Percentiles rank a stretch among this genome's conserved stretches.
phyloP scores from a whole-genome alignment of 2,797 vertebrate species.

The Aldrovandia affinis region DNA sequence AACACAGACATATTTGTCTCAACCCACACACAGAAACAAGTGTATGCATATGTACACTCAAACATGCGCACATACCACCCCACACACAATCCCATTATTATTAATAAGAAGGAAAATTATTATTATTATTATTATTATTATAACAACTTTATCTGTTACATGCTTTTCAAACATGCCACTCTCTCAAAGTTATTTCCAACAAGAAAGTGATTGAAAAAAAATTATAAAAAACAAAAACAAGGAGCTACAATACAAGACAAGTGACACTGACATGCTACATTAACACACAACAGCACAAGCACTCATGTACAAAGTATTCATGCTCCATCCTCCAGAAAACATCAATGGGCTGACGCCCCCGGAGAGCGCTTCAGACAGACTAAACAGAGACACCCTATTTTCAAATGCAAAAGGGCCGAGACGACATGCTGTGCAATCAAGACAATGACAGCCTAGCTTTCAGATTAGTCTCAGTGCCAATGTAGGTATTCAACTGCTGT shows the following conservation, averaged over 20 bases:
- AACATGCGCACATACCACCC: not conserved
- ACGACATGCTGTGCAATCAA: not conserved
- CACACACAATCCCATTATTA: not conserved
- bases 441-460: not conserved
- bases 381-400: not conserved
- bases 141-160: not conserved
- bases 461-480: not conserved
- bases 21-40: constrained; percentile 28
- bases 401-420: not conserved
- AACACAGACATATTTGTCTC: no score
- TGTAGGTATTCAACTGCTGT: not conserved
- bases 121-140: not conserved
- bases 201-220: not conserved
- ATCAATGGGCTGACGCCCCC: not conserved
- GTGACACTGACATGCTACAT: not conserved
- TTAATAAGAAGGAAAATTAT: not conserved
- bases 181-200: not conserved
- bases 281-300: not conserved
- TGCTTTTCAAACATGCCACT: not conserved
- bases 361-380: not conserved
- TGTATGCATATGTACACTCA: constrained; percentile 12
- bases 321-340: not conserved
- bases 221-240: not conserved
- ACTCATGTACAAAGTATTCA: not conserved
- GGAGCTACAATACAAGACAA: not conserved